These are phyloP conservation scores for Sebastes iracundus DNA, from an alignment of 2,797 vertebrate genomes.

Conservation along the genomic window DNA sequence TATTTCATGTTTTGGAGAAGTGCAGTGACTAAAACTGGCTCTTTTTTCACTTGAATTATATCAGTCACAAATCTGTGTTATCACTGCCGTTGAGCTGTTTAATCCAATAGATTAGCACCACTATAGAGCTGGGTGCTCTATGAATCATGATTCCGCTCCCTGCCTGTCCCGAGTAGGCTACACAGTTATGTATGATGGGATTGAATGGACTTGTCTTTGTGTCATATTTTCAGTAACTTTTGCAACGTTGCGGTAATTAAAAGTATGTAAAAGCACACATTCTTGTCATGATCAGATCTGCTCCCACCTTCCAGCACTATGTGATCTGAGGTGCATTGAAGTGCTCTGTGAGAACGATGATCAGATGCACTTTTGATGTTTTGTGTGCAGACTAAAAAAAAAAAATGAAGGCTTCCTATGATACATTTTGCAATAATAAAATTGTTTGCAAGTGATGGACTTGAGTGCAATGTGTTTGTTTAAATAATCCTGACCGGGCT, in stretches of 20 bases:
- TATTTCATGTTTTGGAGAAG: conserved; percentile 16
- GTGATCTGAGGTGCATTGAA: conserved; percentile 41
- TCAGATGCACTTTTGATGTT: conserved; percentile 55
- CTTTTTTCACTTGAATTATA: neutral
- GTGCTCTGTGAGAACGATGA: conserved; percentile 37
- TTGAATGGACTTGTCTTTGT: neutral
- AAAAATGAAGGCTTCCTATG: conserved; percentile 53
- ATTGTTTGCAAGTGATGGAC: conserved; percentile 58
- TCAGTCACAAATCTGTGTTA: conserved; percentile 14
- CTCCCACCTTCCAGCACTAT: conserved; percentile 13
- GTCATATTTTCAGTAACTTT: conserved; percentile 20
- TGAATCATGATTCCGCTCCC: conserved; percentile 5
- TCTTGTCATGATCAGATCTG: conserved; percentile 16
- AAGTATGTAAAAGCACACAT: conserved; percentile 40
- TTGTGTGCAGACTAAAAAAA: conserved; percentile 51
- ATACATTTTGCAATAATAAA: conserved; percentile 79
- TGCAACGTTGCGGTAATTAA: conserved; percentile 1
- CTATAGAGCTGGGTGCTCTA: neutral
- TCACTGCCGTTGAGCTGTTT: conserved; percentile 21
- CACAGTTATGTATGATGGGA: neutral
- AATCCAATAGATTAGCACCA: conserved; percentile 15
- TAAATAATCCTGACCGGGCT: neutral
- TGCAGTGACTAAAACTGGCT: neutral
- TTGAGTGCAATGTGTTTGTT: conserved; percentile 17
- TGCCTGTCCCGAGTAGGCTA: neutral